Percentiles rank a stretch among this genome's conserved stretches.
These are phyloP conservation scores for Nycticryphes semicollaris DNA, from an alignment of 2,113 vertebrate species.

Conservation along the genomic window DNA sequence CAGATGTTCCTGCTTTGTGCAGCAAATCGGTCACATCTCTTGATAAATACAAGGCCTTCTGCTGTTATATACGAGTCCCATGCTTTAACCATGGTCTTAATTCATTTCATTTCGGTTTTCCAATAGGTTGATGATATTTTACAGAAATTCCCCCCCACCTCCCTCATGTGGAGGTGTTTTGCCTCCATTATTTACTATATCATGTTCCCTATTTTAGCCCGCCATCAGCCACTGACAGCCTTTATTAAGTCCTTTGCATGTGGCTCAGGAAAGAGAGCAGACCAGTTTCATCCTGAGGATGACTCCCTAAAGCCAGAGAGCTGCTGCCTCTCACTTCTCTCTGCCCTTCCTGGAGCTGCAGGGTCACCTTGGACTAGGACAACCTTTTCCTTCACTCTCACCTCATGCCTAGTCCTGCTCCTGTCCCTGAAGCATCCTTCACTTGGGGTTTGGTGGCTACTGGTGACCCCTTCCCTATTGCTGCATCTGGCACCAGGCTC, in stretches of 20 bases:
- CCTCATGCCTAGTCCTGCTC: background rate
- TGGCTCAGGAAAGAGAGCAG: background rate
- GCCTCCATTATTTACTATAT: background rate
- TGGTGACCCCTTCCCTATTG: background rate
- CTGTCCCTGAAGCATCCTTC: background rate
- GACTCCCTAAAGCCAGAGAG: background rate
- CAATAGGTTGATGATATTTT: background rate
- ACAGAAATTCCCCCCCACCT: background rate
- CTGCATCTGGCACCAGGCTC: background rate
- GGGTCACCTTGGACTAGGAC: background rate
- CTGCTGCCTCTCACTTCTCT: background rate
- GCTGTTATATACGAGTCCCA: background rate
- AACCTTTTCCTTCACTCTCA: background rate
- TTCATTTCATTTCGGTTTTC: background rate
- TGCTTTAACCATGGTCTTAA: background rate
- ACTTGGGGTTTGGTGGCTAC: background rate
- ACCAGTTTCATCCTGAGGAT: background rate
- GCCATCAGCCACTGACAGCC: background rate
- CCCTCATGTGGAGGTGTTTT: background rate
- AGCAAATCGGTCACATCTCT: background rate
- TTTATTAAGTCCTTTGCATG: background rate
- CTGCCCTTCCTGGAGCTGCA: background rate
- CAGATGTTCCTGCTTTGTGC: background rate
- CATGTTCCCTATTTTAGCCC: background rate
- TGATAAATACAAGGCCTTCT: constrained; percentile 10